Percentiles rank a stretch among this genome's conserved stretches.
Conservation (phyloP, 2,797 vertebrate genomes). For the Okamejei kenojei region DNA sequence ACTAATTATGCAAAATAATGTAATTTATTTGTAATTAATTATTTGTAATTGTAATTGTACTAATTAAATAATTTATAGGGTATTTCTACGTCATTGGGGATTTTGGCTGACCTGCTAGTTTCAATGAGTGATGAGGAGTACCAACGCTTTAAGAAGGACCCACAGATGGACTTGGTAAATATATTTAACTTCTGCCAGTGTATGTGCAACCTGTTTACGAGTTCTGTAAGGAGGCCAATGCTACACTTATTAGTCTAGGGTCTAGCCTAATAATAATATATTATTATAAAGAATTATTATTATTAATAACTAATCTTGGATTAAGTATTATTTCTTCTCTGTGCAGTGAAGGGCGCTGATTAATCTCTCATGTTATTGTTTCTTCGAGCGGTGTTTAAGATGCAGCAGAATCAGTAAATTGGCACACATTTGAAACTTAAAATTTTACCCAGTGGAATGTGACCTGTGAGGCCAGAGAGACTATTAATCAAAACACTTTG, state of each 20-base stretch:
- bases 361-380: background rate
- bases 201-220: background rate
- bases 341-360: background rate
- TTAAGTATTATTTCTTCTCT: background rate
- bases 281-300: no score
- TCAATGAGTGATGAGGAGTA: slow-evolving; percentile 88
- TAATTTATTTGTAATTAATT: no score
- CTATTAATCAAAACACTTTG: no score
- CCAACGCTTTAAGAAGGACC: slow-evolving; percentile 58
- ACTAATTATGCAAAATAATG: background rate
- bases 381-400: background rate
- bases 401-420: background rate
- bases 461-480: no score
- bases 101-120: slow-evolving; percentile 77
- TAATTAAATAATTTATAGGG: slow-evolving; percentile 59
- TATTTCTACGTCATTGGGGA: slow-evolving; percentile 79
- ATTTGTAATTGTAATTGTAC: no score
- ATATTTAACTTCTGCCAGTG: background rate
- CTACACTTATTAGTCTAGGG: background rate
- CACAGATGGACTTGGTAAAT: slow-evolving; percentile 65
- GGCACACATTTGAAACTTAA: background rate
- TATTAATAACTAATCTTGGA: no score
- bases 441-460: background rate
- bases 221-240: background rate
- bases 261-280: no score